Evolutionary conservation across 2,113 vertebrate species (phyloP).

Genomic region (Hystrix brachyura): DNA sequence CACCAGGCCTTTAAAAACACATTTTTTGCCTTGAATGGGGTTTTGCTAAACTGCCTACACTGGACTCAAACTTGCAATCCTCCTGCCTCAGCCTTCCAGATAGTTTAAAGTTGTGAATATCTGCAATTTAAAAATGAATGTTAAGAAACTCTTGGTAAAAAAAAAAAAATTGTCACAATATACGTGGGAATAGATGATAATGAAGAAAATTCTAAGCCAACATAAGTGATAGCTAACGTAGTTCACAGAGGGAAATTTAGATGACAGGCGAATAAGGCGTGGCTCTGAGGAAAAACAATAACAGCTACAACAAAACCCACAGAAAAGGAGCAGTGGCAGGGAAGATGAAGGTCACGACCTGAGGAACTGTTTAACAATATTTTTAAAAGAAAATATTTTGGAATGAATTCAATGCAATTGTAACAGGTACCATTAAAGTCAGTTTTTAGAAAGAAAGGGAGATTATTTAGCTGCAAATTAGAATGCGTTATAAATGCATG

Average conservation of each 20-base stretch:
- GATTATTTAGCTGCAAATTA: slow-evolving; percentile 47
- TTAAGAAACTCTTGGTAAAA: not conserved
- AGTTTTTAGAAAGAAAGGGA: not conserved
- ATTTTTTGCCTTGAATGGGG: not conserved
- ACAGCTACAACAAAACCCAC: not conserved
- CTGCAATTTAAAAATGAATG: not conserved
- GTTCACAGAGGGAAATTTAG: not conserved
- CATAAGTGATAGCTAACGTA: not conserved
- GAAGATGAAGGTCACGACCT: not conserved
- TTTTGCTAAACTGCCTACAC: not conserved
- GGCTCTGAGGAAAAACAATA: fast-evolving
- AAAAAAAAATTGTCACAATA: not conserved
- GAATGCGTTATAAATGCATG: slow-evolving; percentile 34
- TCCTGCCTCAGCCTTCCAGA: not conserved
- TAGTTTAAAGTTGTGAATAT: not conserved
- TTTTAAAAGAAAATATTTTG: not conserved
- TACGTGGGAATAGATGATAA: not conserved
- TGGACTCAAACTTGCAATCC: not conserved
- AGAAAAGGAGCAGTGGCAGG: not conserved
- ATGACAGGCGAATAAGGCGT: not conserved
- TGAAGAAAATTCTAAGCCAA: not conserved
- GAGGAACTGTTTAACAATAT: not conserved
- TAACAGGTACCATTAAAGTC: not conserved
- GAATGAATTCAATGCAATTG: not conserved
- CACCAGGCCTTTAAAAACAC: not conserved